Base-by-base conservation (phyloP, 1,140 invertebrate species). In the Drosophila pectinifera region DNA sequence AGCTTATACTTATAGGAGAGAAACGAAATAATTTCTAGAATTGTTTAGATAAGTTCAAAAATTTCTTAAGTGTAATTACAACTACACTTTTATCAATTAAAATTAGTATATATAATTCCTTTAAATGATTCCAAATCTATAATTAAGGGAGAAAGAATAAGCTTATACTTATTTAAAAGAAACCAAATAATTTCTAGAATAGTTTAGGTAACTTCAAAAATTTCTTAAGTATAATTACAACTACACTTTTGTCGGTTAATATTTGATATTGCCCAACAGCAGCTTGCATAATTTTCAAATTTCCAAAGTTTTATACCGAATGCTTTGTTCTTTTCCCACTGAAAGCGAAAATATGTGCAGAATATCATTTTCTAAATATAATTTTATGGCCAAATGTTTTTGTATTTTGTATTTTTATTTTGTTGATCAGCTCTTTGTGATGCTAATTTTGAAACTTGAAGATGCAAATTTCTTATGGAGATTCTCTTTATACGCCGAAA, bases 401-500 rank as follows among this genome's bases (percentile, higher is more conserved):
- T 22, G 28, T 31, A 2, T 28, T 28, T 28, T 28, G 28, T 48
- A 36, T 34, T 22, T 22, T 22, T 53, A 20, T 16, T 16, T 39
- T 34, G 43, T 31, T 59, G 26, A 46, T 56, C 73, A 76, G 34
- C 34, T 70, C 34, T 82, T 64, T 83, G 58, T 80, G 59, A 83
- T 84, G 80, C 64, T 80, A 79, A 83, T 79, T 74, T 49, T 65
- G 8, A 75, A 84, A 83, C 79, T 75, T 63, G 18, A 70, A 63
- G 69, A 83, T 84, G 63, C 70, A 75, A 84, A 83, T 83, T 41
- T 48, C 20, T 39, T 41, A 20, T 51, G 45, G 42, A 72, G 42
- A 70, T 70, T 72, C 68, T 70, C 31, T 24, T 28, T 31, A 83
- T 65, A 74, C 49, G 61, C 67, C 42, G 57, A 59, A 69, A 54